Percentiles rank a stretch among this genome's conserved stretches.
Conservation (phyloP, 1,140 invertebrate genomes). For the Bathynomus jamesi region DNA sequence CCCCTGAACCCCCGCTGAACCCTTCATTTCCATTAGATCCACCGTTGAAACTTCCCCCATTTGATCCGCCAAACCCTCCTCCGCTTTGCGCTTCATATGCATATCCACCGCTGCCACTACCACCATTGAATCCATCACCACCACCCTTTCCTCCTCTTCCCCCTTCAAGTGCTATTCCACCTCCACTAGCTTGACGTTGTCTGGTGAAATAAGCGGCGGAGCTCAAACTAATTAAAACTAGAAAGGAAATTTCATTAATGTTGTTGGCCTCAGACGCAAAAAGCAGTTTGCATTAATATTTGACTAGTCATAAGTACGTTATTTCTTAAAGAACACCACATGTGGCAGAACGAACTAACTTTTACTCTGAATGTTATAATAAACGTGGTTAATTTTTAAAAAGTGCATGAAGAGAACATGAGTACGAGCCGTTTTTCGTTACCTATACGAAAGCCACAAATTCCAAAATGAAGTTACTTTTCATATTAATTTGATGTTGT, state of each 20-base stretch:
- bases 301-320: background rate
- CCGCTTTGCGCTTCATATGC: background rate
- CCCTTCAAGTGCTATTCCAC: constrained; percentile 2
- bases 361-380: too few species aligned
- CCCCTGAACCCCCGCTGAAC: background rate
- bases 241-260: background rate
- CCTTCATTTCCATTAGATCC: background rate
- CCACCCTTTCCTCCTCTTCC: background rate
- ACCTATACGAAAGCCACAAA: too few species aligned
- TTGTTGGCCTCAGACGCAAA: background rate
- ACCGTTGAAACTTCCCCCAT: background rate
- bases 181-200: background rate
- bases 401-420: background rate
- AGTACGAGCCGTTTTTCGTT: too few species aligned
- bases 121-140: background rate
- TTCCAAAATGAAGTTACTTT: too few species aligned
- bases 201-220: background rate
- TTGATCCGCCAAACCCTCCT: constrained; percentile 3
- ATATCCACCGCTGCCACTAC: constrained; percentile 1
- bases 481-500: too few species aligned
- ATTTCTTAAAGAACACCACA: background rate
- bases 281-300: background rate
- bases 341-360: too few species aligned
- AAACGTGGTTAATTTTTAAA: background rate
- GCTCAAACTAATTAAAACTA: background rate